Evolutionary conservation across 2,797 vertebrate genomes (phyloP), one percentile per base, ranked within the genome.

Genomic region (Pyrocephalus nanus): DNA sequence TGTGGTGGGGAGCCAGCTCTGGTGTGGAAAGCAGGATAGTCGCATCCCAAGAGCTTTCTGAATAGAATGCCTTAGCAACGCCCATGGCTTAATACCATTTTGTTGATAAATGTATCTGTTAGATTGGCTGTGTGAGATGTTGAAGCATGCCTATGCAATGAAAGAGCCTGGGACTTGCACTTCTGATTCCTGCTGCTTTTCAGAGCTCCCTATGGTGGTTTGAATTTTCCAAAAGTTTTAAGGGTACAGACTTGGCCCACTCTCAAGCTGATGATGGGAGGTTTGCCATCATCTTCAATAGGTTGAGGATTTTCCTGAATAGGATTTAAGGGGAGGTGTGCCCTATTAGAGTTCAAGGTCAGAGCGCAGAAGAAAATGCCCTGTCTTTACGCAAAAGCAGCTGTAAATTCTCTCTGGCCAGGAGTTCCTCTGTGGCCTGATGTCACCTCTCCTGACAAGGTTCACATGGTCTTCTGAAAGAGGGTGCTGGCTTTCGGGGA

Each of bases 1-100:
- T 8, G 2, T 9, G 3, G 12, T 0, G 1, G 30, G 47, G 25
- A 84, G 11, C 17, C 4, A 4, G 8, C 9, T 88, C 32, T 6
- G 5, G 29, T 11, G 5, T 42, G 27, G 32, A 76, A 75, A 75
- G 32, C 20, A 23, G 17, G 11, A 15, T 15, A 26, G 43, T 6
- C 2, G 8, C 15, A 66, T 65, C 38, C 20, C 19, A 45, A 80
- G 55, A 74, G 32, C 30, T 88, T 71, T 74, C 15, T 29, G 14
- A 62, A 15, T 16, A 29, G 51, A 87, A 48, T 13, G 23, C 48
- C 9, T 55, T 73, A 70, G 57, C 38, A 69, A 17, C 27, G 87
- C 20, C 12, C 2, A 3, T 27, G 25, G 30, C 30, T 58, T 85
- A 72, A 69, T 76, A 40, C 11, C 2, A 19, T 70, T 73, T 66